Evolutionary conservation across 2,113 vertebrate species (phyloP).

Genomic region (Platichthys flesus): DNA sequence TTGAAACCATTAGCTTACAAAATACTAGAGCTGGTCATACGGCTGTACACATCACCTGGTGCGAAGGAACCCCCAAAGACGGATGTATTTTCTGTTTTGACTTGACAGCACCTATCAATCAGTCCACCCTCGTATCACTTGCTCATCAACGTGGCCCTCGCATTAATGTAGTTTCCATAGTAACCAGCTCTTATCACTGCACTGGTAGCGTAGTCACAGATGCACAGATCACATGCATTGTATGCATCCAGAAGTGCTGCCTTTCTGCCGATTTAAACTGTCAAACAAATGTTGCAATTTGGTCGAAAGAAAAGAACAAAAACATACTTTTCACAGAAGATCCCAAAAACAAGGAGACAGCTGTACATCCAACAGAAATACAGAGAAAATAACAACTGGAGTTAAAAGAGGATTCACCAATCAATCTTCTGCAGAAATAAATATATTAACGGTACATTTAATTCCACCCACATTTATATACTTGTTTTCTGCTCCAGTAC

Average conservation of each 20-base stretch:
- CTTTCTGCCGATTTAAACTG: neutral
- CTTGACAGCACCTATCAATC: conserved; percentile 43
- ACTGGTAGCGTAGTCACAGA: conserved; percentile 7
- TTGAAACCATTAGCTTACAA: no score
- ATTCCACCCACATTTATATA: neutral
- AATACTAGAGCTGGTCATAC: no score
- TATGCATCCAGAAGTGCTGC: neutral
- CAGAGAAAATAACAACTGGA: neutral
- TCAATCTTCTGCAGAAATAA: neutral
- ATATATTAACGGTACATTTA: neutral
- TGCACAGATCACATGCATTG: neutral
- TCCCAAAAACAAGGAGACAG: neutral
- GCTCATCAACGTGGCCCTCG: conserved; percentile 13
- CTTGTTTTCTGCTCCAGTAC: neutral
- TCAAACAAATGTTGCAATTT: neutral
- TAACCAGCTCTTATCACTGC: conserved; percentile 44
- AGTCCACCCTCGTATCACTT: conserved; percentile 18
- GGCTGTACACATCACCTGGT: neutral
- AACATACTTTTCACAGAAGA: neutral
- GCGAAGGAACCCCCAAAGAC: conserved; percentile 11
- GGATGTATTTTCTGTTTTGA: neutral
- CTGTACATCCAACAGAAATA: neutral
- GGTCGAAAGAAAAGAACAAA: no score
- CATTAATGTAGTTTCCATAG: conserved; percentile 57
- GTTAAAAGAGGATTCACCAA: neutral